phyloP scores from a whole-genome alignment of 1,140 invertebrate species.

The Babylonia areolata region DNA sequence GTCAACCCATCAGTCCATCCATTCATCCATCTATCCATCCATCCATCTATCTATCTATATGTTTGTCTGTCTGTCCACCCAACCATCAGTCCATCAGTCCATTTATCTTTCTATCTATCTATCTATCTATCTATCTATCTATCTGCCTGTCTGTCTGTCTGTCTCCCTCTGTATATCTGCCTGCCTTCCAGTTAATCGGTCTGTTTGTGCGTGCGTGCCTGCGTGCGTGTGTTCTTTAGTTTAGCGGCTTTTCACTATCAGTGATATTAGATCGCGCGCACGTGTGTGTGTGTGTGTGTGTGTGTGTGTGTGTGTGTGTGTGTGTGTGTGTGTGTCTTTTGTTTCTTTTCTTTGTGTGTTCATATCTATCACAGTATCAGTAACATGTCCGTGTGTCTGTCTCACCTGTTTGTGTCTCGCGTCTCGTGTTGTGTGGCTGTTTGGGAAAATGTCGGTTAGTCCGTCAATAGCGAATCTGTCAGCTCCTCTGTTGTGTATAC shows the following conservation, averaged over 20 bases:
- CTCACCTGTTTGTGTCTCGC: too few relatives aligned
- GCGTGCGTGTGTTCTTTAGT: constrained; percentile 15
- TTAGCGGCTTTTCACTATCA: too few relatives aligned
- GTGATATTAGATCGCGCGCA: too few relatives aligned
- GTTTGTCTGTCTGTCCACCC: too few relatives aligned
- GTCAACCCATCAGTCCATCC: too few relatives aligned
- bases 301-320: constrained; percentile 5
- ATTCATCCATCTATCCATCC: too few relatives aligned
- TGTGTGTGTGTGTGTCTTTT: neutral
- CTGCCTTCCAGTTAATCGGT: neutral
- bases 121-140: neutral
- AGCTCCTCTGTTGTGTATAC: too few relatives aligned
- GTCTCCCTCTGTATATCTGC: neutral
- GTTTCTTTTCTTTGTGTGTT: neutral
- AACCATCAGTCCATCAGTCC: too few relatives aligned
- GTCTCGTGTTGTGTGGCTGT: too few relatives aligned
- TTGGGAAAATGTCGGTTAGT: too few relatives aligned
- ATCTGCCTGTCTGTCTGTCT: constrained; percentile 25
- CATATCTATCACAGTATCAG: neutral
- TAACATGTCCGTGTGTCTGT: too few relatives aligned
- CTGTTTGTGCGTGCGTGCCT: constrained; percentile 23
- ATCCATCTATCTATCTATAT: neutral
- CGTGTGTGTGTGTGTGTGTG: constrained; percentile 25
- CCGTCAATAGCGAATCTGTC: too few relatives aligned
- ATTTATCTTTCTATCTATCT: neutral